A percentile compares a stretch with the other conserved stretches of the same genome.
These are phyloP conservation scores for Danio rerio DNA, from an alignment of 2,113 vertebrate genomes.

Conservation along the genomic window DNA sequence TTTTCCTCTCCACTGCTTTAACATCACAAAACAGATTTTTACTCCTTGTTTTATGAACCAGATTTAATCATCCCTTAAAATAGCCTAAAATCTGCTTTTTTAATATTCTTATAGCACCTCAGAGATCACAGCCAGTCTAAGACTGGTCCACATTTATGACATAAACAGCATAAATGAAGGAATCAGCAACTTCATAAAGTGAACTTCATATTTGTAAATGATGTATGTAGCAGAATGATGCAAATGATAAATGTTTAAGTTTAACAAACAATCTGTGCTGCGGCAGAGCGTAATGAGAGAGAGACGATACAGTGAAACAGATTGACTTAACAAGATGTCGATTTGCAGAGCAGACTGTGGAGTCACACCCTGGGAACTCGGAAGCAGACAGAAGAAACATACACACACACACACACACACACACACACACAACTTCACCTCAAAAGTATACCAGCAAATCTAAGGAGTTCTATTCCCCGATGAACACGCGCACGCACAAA, in stretches of 20 bases:
- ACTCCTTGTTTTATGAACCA: not conserved
- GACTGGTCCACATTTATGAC: not conserved
- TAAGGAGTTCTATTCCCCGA: slow-evolving; percentile 18
- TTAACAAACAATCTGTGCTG: slow-evolving; percentile 18
- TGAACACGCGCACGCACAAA: slow-evolving; percentile 18
- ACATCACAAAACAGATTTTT: not conserved
- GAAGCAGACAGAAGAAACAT: slow-evolving; percentile 16
- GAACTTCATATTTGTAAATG: not conserved
- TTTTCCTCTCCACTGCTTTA: not conserved
- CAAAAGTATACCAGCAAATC: slow-evolving; percentile 17
- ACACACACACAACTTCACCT: not conserved
- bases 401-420: slow-evolving; percentile 19
- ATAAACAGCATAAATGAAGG: not conserved
- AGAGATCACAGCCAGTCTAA: not conserved
- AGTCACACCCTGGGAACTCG: slow-evolving; percentile 59
- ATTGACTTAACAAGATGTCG: slow-evolving; percentile 64
- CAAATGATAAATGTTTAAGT: slow-evolving; percentile 13
- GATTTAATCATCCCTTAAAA: not conserved
- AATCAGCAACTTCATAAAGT: not conserved
- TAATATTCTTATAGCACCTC: not conserved
- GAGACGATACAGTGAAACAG: slow-evolving; percentile 20
- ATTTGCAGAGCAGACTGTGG: slow-evolving; percentile 54
- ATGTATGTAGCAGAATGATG: not conserved
- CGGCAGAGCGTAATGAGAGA: slow-evolving; percentile 9
- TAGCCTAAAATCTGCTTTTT: not conserved